A percentile compares a stretch with the other conserved stretches of the same genome.
phyloP scores from a whole-genome alignment of 2,888 invertebrate species.

The Trachelus troglodyta region DNA sequence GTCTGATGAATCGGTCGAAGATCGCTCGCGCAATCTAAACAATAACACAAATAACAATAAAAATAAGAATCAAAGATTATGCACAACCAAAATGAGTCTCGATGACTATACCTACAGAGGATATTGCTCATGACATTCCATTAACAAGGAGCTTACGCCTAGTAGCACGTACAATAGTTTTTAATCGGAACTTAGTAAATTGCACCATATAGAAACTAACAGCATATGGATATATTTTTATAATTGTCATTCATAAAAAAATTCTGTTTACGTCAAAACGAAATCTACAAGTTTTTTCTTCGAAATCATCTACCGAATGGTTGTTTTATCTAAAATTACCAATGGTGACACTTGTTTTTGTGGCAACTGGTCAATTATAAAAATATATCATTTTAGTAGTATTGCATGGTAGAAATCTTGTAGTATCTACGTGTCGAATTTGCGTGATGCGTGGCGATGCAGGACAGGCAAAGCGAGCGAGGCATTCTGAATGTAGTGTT shows the following conservation, averaged over 20 bases:
- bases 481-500: slow-evolving; percentile 67
- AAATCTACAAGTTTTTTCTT: not conserved
- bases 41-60: no score
- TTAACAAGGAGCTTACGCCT: not conserved
- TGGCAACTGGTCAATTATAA: not conserved
- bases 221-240: not conserved
- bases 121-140: not conserved
- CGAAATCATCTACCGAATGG: not conserved
- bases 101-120: not conserved
- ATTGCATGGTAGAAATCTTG: not conserved
- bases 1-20: no score
- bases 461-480: slow-evolving; percentile 48
- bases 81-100: not conserved
- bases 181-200: not conserved
- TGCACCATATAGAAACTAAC: not conserved
- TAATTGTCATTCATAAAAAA: not conserved
- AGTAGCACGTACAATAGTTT: not conserved
- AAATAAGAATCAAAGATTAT: no score
- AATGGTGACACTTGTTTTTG: not conserved
- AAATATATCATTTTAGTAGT: not conserved
- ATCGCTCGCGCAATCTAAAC: no score
- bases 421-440: slow-evolving; percentile 30
- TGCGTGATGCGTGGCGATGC: slow-evolving; percentile 46
- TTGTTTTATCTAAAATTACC: not conserved
- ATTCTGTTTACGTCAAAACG: not conserved